A percentile compares a stretch with the other conserved stretches of the same genome.
Conservation (phyloP, 2,797 vertebrate species). For the Dryobates pubescens region DNA sequence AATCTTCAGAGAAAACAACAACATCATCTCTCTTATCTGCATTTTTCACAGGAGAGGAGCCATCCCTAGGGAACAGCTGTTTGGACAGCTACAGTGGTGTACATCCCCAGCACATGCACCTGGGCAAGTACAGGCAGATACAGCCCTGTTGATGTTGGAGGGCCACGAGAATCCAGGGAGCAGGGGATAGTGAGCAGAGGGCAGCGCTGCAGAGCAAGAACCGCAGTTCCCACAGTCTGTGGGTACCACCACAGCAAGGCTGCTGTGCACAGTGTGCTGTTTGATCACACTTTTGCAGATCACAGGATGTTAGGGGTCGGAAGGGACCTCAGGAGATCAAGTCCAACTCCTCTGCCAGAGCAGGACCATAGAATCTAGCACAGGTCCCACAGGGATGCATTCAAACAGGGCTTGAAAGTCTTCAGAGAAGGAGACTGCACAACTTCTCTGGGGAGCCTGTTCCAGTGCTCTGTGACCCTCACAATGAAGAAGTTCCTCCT, state of each 20-base stretch:
- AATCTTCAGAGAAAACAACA: not conserved
- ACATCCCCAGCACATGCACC: not conserved
- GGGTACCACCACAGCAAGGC: not conserved
- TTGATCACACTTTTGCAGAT: not conserved
- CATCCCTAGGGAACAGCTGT: not conserved
- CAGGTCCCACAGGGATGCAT: too few relatives aligned
- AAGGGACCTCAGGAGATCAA: too few relatives aligned
- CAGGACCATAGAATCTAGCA: too few relatives aligned
- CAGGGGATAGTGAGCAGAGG: not conserved
- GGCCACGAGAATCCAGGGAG: not conserved
- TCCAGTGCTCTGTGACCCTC: too few relatives aligned
- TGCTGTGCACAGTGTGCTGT: not conserved
- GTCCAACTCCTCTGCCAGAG: too few relatives aligned
- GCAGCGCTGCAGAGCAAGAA: not conserved
- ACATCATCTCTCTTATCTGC: not conserved
- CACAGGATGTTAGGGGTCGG: too few relatives aligned
- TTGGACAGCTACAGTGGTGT: not conserved
- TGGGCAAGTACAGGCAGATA: slow-evolving; percentile 6
- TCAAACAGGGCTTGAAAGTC: too few relatives aligned
- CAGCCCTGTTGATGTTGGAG: not conserved
- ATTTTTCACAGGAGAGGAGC: not conserved
- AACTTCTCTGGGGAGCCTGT: too few relatives aligned
- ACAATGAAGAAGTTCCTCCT: too few relatives aligned
- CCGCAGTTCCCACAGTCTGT: not conserved
- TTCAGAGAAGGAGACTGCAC: too few relatives aligned